Evolutionary conservation across 2,113 vertebrate species (phyloP).

Genomic region (Poeciliopsis retropinna): DNA sequence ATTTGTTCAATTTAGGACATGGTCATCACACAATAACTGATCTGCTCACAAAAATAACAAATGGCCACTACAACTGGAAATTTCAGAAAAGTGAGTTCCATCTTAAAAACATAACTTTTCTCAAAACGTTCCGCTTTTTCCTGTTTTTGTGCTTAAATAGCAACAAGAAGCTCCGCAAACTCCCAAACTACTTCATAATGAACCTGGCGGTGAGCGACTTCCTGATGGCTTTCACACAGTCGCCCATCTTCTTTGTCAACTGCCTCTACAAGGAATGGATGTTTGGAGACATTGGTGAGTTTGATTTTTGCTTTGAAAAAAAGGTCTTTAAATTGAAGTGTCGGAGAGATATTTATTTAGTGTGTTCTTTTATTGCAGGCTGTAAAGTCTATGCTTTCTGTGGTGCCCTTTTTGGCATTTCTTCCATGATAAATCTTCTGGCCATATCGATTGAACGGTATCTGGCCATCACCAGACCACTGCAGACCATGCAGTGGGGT

Average conservation of each 20-base stretch:
- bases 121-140: not conserved
- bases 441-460: conserved; percentile 94
- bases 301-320: not conserved
- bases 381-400: conserved; percentile 96
- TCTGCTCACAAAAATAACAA: not conserved
- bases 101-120: not conserved
- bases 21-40: not conserved
- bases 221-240: conserved; percentile 92
- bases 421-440: conserved; percentile 93
- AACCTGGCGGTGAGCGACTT: conserved; percentile 92
- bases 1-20: not conserved
- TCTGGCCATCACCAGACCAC: conserved; percentile 90
- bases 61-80: not conserved
- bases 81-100: no score
- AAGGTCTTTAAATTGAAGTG: not conserved
- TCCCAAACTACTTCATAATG: conserved; percentile 90
- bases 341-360: not conserved
- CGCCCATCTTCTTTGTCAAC: conserved; percentile 90
- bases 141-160: conserved; percentile 64
- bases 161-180: conserved; percentile 87
- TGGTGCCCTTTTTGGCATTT: conserved; percentile 91
- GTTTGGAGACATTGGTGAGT: conserved; percentile 89
- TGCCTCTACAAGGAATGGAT: conserved; percentile 91
- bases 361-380: conserved; percentile 70
- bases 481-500: conserved; percentile 83